Percentiles rank a stretch among this genome's conserved stretches.
phyloP scores from a whole-genome alignment of 1,140 invertebrate species.

The Choristoneura fumiferana region DNA sequence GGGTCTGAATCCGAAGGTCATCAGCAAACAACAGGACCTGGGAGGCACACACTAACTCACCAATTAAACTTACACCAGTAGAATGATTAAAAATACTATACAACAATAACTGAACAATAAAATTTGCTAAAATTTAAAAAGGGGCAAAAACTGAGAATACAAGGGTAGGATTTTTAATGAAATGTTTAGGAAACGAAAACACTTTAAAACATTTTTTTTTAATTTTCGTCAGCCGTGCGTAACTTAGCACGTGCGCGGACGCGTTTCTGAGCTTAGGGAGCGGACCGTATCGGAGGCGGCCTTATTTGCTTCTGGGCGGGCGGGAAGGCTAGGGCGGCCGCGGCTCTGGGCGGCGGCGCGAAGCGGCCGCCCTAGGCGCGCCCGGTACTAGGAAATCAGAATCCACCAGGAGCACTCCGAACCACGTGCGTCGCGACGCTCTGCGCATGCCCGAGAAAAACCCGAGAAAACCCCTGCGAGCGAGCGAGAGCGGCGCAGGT shows the following conservation, averaged over 20 bases:
- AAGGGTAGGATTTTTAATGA: not conserved
- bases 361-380: conserved; percentile 71
- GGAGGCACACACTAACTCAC: conserved; percentile 51
- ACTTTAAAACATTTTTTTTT: conserved; percentile 15
- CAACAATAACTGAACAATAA: conserved; percentile 39
- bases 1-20: conserved; percentile 42
- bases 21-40: conserved; percentile 48
- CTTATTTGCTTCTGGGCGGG: conserved; percentile 66
- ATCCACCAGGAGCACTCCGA: conserved; percentile 36
- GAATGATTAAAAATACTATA: conserved; percentile 38
- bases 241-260: conserved; percentile 34
- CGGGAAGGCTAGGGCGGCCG: conserved; percentile 54
- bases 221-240: conserved; percentile 45
- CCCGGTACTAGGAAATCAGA: conserved; percentile 63
- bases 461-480: conserved; percentile 47
- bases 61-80: conserved; percentile 26
- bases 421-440: conserved; percentile 60
- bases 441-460: conserved; percentile 60
- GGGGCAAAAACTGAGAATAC: conserved; percentile 17
- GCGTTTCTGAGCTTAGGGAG: conserved; percentile 35
- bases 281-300: conserved; percentile 61
- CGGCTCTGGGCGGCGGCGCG: conserved; percentile 67
- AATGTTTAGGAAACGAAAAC: conserved; percentile 18
- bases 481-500: conserved; percentile 42
- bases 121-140: conserved; percentile 16